These are phyloP conservation scores for Eulemur rubriventer DNA, from an alignment of 2,797 vertebrate genomes.

Conservation along the genomic window DNA sequence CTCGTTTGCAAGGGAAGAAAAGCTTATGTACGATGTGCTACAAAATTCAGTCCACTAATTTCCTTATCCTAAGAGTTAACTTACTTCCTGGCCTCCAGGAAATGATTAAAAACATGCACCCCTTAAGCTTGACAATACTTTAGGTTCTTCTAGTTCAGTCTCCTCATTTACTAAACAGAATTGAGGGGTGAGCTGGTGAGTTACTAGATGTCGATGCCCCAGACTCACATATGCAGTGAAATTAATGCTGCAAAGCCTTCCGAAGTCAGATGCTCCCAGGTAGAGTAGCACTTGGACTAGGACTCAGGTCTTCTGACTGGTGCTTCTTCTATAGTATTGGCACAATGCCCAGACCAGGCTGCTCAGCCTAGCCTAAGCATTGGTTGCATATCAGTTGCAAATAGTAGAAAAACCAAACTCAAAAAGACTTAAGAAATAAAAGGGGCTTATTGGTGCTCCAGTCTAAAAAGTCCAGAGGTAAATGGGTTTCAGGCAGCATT, in stretches of 20 bases:
- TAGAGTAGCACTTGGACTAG: neutral
- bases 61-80: neutral
- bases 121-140: neutral
- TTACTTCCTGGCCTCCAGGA: neutral
- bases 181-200: neutral
- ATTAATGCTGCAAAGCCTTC: neutral
- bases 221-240: neutral
- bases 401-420: neutral
- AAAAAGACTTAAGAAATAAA: neutral
- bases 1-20: constrained; percentile 28
- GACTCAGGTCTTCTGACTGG: neutral
- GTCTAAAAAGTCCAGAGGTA: neutral
- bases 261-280: neutral
- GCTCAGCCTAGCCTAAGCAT: neutral
- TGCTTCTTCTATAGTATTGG: neutral
- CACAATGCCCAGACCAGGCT: neutral
- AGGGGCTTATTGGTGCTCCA: neutral
- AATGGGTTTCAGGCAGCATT: neutral
- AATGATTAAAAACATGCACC: neutral
- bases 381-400: neutral
- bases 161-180: neutral
- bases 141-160: neutral
- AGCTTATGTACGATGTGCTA: neutral
- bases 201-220: neutral
- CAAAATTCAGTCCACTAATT: neutral